Evolutionary conservation across 2,113 vertebrate genomes (phyloP).

Genomic region (Euleptes europaea): DNA sequence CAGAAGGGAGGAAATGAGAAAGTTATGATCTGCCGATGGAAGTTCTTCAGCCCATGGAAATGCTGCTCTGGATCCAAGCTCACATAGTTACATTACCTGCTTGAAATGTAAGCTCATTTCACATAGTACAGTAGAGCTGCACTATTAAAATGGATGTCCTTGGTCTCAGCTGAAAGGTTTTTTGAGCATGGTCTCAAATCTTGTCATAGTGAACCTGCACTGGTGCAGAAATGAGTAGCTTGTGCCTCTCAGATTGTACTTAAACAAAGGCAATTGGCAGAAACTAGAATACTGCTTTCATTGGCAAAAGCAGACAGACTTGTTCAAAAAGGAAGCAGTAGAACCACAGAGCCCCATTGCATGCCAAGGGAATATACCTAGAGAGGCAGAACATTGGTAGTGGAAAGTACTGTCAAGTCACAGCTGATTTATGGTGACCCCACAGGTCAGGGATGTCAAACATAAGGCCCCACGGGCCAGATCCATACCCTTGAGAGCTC

Average conservation of each 20-base stretch:
- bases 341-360: not conserved
- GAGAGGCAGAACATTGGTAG: not conserved
- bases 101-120: not conserved
- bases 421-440: no score
- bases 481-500: no score
- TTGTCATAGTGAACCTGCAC: not conserved
- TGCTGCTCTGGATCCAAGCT: no score
- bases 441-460: no score
- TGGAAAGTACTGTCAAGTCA: no score
- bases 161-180: not conserved
- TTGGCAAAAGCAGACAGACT: not conserved
- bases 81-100: not conserved
- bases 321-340: not conserved
- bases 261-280: not conserved
- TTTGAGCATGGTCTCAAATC: not conserved
- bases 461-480: no score
- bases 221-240: not conserved
- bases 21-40: no score
- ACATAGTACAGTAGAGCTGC: not conserved
- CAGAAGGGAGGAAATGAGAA: no score
- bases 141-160: not conserved
- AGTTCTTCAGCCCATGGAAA: no score
- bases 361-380: not conserved
- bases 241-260: not conserved
- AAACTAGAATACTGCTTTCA: not conserved